These are phyloP conservation scores for Hippopotamus amphibius DNA, from an alignment of 2,113 vertebrate genomes.

Conservation along the genomic window DNA sequence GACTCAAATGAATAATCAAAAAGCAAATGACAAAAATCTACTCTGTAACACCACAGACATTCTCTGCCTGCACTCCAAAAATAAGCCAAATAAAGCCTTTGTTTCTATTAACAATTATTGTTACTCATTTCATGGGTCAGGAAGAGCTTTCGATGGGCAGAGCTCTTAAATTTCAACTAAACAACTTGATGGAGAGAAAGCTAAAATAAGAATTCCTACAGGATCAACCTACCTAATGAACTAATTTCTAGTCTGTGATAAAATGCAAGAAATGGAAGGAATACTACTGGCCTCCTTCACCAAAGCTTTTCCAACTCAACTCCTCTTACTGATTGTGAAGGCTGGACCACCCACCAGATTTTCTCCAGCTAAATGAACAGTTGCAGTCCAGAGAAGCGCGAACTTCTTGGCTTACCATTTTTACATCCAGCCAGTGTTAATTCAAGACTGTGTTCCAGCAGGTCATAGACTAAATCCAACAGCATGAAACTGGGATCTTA, in stretches of 20 bases:
- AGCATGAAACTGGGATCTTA: constrained; percentile 24
- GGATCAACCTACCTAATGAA: background rate
- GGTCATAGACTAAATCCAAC: background rate
- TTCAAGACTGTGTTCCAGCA: constrained; percentile 51
- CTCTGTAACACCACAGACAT: background rate
- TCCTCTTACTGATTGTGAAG: background rate
- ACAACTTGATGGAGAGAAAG: background rate
- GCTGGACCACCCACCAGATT: constrained; percentile 56
- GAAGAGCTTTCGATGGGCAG: background rate
- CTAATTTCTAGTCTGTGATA: background rate
- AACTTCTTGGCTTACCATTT: constrained; percentile 65
- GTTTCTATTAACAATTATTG: background rate
- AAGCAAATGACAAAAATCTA: constrained; percentile 25
- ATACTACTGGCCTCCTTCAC: background rate
- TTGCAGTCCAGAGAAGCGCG: constrained; percentile 15
- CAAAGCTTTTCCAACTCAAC: background rate
- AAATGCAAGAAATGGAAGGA: background rate
- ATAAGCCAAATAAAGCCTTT: constrained; percentile 19
- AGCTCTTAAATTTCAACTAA: constrained; percentile 31
- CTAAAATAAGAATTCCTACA: background rate
- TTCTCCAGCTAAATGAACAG: constrained; percentile 71
- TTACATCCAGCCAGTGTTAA: constrained; percentile 47
- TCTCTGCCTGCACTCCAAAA: background rate
- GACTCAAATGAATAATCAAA: background rate
- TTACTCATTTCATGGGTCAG: background rate